phyloP scores from a whole-genome alignment of 2,797 vertebrate genomes.

The Anniella stebbinsi region DNA sequence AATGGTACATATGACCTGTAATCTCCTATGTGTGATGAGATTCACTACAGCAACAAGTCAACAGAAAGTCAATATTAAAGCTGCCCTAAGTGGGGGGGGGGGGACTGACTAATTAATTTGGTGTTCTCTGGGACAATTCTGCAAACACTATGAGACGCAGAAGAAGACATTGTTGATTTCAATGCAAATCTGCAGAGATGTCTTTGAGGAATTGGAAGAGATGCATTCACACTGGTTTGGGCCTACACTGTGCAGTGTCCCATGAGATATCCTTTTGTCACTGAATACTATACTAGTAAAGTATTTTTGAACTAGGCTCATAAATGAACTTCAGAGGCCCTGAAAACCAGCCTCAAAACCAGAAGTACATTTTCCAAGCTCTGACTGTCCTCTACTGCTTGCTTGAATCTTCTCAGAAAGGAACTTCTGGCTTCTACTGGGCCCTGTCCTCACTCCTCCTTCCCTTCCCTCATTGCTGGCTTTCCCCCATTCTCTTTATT shows the following conservation, averaged over 20 bases:
- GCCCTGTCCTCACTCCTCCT: too few species aligned
- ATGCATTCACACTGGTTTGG: neutral
- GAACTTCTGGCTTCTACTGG: too few species aligned
- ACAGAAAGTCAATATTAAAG: slow-evolving; percentile 3
- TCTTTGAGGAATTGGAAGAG: neutral
- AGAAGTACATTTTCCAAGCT: neutral
- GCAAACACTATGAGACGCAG: neutral
- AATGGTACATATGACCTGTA: neutral
- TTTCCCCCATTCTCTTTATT: neutral
- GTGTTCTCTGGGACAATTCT: neutral
- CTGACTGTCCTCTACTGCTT: neutral
- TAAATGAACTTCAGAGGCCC: neutral
- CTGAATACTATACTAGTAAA: neutral
- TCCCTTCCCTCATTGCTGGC: too few species aligned
- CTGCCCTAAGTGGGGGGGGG: neutral
- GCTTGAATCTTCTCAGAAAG: too few species aligned
- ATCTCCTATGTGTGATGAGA: neutral
- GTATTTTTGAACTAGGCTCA: neutral
- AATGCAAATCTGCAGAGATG: neutral
- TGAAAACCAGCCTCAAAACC: neutral
- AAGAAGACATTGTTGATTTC: neutral
- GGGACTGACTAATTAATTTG: neutral
- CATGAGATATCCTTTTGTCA: neutral
- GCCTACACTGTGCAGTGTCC: neutral
- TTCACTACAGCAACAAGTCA: neutral